Base-by-base conservation (phyloP, 1,140 invertebrate species). In the Maconellicoccus hirsutus region DNA sequence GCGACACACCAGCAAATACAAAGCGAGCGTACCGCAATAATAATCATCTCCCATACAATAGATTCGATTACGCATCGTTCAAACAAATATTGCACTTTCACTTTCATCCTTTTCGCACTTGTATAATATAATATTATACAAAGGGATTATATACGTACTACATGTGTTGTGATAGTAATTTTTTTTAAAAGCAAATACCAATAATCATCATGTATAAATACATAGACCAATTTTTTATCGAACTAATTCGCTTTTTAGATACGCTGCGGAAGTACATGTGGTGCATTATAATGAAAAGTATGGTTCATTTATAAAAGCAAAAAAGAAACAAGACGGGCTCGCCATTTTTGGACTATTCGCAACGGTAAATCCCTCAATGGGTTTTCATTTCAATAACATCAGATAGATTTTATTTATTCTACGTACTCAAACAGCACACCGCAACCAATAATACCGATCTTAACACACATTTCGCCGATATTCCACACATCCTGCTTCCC, bases 251-350 rank as follows among this genome's bases (percentile, higher is more conserved):
- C n/a, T n/a, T n/a, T n/a, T 52, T 52, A 52, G 3, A 19, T 66
- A 66, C 16, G 69, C 69, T 25, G 14, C 29, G 14, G 69, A 70
- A 70, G 26, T 70, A 10, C 69, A 70, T 70, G 21, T 38, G 1
- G 69, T 70, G 16, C 29, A 33, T 70, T 38, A 29, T 19, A 70
- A 70, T 4, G 69, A 27, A 16, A 27, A 33, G 1, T 70, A 70
- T 38, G 19, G 29, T 33, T 23, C 14, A 12, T 12, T 38, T 1
- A 19, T 7, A 16, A 23, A 6, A 33, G 69, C 69, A 10, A 29
- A 16, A 27, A 6, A 33, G 1, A 8, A 70, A 2, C 19, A 38
- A 19, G 69, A 70, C 33, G 69, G 69, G n/a, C 12, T 70, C 25
- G 14, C 16, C 19, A 23, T 70, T 33, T 29, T 70, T 12, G 29